Base-by-base conservation (phyloP, 2,888 invertebrate species). In the Gymnoscelis rufifasciata region DNA sequence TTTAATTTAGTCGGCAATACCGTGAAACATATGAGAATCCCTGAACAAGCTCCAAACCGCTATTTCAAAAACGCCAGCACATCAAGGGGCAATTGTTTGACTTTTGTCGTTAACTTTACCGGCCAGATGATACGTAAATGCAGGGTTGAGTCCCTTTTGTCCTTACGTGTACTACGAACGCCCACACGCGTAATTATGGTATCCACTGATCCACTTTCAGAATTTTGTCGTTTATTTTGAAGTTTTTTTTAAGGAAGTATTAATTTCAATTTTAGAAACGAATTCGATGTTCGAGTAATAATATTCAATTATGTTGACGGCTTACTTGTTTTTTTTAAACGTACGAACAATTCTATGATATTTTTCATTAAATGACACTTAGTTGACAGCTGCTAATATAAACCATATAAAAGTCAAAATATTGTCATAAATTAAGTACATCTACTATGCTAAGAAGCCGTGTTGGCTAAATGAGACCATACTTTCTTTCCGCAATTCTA, bases 71-170 rank as follows among this genome's bases (percentile, higher is more conserved):
- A 70, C 66, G 68, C 59, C 54, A 66, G 57, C 62, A 55, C 65
- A 69, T 67, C 64, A 62, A 59, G 67, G 70, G 76, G 73, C 74
- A 78, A 78, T 78, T 78, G 79, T 78, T 76, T 75, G 74, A 76
- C 72, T 79, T 78, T 68, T 67, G 71, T 70, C 66, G 71, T 68
- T 67, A 66, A 74, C 70, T 69, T 69, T 68, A 60, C 63, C 66
- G 63, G 71, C 66, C 66, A 79, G 70, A 68, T 72, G 72, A 74
- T 68, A 71, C 66, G 66, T 63, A 66, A 71, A 74, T 70, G 67
- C 68, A 59, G 65, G 52, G 60, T 57, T 51, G 50, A 54, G 52
- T 55, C 62, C 66, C 59, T 66, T 65, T 64, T 56, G 56, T 54
- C 50, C 53, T 52, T 55, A 51, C 50, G 49, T 50, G 53, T 54